Evolutionary conservation across 2,797 vertebrate genomes (phyloP).

Genomic region (Poecilia velifera): DNA sequence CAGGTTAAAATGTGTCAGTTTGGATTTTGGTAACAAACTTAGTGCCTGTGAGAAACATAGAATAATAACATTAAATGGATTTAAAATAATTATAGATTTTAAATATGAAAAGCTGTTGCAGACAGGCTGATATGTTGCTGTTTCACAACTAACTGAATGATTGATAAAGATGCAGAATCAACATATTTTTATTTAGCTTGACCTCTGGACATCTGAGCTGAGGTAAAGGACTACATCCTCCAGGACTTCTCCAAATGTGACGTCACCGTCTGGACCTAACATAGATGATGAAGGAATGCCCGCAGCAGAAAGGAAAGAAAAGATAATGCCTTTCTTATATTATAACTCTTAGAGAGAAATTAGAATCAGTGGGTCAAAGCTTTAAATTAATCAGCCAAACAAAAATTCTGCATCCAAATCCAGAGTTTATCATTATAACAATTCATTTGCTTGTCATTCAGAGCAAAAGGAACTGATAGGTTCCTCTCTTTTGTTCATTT

Average conservation of each 20-base stretch:
- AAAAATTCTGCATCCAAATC: slow-evolving; percentile 66
- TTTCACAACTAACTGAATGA: not conserved
- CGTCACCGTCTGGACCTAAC: not conserved
- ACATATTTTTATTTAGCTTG: not conserved
- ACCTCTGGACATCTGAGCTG: not conserved
- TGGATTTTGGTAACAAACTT: slow-evolving; percentile 15
- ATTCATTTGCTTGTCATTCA: not conserved
- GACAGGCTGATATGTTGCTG: not conserved
- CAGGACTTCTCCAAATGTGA: not conserved
- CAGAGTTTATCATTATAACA: slow-evolving; percentile 37
- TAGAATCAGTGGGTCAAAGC: not conserved
- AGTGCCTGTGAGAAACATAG: slow-evolving; percentile 8
- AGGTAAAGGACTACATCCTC: not conserved
- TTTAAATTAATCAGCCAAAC: slow-evolving; percentile 49
- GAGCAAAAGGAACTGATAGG: not conserved
- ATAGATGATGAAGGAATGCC: not conserved
- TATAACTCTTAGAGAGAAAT: not conserved
- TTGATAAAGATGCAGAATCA: not conserved
- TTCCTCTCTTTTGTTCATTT: not conserved
- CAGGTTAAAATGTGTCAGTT: not conserved
- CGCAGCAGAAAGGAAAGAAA: not conserved
- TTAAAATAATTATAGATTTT: not conserved
- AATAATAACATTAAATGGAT: not conserved
- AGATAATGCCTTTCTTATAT: not conserved
- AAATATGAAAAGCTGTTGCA: not conserved